phyloP scores from a whole-genome alignment of 2,797 vertebrate genomes.

The Pterois miles region DNA sequence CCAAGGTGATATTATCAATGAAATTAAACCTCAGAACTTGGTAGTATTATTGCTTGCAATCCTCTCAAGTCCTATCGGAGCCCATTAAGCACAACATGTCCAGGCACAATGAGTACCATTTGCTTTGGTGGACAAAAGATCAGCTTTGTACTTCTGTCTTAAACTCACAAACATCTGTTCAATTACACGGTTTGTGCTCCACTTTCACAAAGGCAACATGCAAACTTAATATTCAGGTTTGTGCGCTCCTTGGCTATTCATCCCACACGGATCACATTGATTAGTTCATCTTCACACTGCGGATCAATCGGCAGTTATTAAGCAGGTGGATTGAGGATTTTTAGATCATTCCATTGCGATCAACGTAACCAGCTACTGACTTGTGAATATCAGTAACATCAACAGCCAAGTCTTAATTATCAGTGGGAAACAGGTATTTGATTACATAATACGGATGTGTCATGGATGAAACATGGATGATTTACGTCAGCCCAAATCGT shows the following conservation, averaged over 20 bases:
- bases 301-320: not conserved
- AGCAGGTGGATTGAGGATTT: not conserved
- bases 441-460: not conserved
- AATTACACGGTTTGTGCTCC: not conserved
- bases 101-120: conserved; percentile 9
- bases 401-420: not conserved
- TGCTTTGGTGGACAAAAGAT: conserved; percentile 18
- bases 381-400: not conserved
- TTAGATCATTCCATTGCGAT: not conserved
- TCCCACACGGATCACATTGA: conserved; percentile 1
- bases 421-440: not conserved
- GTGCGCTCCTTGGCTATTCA: not conserved
- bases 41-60: conserved; percentile 57
- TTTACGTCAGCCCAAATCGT: not conserved
- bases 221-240: not conserved
- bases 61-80: conserved; percentile 59
- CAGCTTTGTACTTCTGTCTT: not conserved
- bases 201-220: not conserved
- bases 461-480: not conserved
- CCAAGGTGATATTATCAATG: conserved; percentile 68
- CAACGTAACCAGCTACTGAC: not conserved
- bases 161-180: not conserved
- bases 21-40: conserved; percentile 63
- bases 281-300: not conserved
- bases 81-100: conserved; percentile 55